phyloP scores from a whole-genome alignment of 1,140 invertebrate species.

The Drosophila rufa region DNA sequence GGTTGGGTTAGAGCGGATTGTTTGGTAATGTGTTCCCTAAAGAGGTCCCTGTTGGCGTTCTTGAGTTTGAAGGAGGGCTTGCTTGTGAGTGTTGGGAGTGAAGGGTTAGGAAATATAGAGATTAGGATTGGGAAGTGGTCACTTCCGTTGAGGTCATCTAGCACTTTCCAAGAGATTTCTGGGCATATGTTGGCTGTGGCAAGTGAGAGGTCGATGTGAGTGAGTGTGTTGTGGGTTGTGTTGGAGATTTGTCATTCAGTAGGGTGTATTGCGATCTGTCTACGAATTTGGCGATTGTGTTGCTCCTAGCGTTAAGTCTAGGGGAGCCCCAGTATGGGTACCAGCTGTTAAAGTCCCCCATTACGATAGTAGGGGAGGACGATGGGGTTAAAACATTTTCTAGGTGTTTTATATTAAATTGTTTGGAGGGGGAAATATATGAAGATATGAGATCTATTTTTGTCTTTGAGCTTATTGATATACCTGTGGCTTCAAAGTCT shows the following conservation, averaged over 20 bases:
- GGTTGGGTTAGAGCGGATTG: background rate
- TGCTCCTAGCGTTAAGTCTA: background rate
- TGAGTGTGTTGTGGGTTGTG: background rate
- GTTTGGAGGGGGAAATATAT: no score
- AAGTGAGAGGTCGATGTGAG: background rate
- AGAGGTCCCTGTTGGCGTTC: no score
- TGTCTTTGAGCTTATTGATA: background rate
- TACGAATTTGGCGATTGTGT: background rate
- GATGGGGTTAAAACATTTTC: background rate
- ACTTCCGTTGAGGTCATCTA: background rate
- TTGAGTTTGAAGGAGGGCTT: background rate
- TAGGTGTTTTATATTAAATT: background rate
- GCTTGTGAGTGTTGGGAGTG: no score
- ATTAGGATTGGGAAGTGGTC: background rate
- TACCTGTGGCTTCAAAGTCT: background rate
- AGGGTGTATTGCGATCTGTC: background rate
- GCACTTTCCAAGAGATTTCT: background rate
- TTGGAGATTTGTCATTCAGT: background rate
- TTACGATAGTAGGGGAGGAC: background rate
- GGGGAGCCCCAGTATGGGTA: background rate
- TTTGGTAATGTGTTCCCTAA: background rate
- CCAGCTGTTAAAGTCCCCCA: background rate
- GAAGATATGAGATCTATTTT: background rate
- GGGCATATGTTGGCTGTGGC: background rate
- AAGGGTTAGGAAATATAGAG: background rate